Evolutionary conservation across 64 coral and sea anemone species (phyloP).

Genomic region (Platygyra sinensis): DNA sequence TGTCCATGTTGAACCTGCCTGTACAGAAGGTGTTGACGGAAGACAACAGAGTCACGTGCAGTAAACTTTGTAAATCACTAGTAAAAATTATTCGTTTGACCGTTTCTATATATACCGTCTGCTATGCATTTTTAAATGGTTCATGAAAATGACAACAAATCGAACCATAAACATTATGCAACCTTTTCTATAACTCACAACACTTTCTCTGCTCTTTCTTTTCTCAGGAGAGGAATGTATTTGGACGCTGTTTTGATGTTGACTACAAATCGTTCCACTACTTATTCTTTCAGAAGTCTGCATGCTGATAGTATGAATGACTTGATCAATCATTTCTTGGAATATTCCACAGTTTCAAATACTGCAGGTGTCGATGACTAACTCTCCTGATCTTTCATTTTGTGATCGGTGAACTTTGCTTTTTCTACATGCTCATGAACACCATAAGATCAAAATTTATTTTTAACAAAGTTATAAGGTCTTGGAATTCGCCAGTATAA

Average conservation of each 20-base stretch:
- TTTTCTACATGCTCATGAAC: too few relatives aligned
- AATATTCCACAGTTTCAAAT: neutral
- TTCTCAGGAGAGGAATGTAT: slow-evolving; percentile 41
- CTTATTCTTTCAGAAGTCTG: slow-evolving; percentile 24
- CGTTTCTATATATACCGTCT: too few relatives aligned
- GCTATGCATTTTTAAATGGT: neutral
- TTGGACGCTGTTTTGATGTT: slow-evolving; percentile 21
- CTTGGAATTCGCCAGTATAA: too few relatives aligned
- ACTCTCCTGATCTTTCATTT: neutral
- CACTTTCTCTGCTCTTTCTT: neutral
- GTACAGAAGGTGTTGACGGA: too few relatives aligned
- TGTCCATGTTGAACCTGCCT: too few relatives aligned
- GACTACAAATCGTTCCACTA: slow-evolving; percentile 20
- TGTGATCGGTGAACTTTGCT: neutral
- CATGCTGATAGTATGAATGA: slow-evolving; percentile 5
- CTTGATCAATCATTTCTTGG: slow-evolving; percentile 10
- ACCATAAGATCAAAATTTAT: too few relatives aligned
- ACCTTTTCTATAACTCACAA: neutral
- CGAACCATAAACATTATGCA: neutral
- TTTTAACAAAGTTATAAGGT: too few relatives aligned
- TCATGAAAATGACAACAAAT: neutral
- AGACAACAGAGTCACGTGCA: too few relatives aligned
- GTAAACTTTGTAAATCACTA: too few relatives aligned
- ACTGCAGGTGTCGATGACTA: neutral
- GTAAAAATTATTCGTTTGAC: too few relatives aligned